Evolutionary conservation across 2,113 vertebrate species (phyloP).

Genomic region (Ameiurus melas): DNA sequence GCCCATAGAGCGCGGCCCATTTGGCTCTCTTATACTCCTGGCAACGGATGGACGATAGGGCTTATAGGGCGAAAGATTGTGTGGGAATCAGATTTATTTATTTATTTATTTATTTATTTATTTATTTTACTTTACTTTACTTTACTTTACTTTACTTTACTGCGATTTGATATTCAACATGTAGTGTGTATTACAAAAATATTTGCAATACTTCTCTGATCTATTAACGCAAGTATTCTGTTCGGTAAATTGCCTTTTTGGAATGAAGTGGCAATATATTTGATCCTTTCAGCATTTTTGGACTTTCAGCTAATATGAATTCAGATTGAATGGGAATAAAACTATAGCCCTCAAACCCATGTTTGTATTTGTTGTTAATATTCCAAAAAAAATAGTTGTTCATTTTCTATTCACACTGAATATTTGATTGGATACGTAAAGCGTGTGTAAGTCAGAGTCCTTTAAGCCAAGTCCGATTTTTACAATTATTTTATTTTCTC

Average conservation of each 20-base stretch:
- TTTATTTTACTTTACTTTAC: too few relatives aligned
- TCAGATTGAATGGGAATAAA: neutral
- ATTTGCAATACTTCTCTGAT: too few relatives aligned
- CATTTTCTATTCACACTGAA: slow-evolving; percentile 33
- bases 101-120: too few relatives aligned
- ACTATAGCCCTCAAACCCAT: neutral
- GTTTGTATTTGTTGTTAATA: neutral
- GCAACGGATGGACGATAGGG: neutral
- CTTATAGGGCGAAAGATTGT: neutral
- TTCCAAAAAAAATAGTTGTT: slow-evolving; percentile 1
- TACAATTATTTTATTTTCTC: neutral
- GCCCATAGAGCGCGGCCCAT: neutral
- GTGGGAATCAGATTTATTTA: neutral
- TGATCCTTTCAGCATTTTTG: too few relatives aligned
- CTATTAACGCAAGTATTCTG: too few relatives aligned
- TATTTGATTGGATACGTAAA: slow-evolving; percentile 12
- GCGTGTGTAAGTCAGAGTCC: neutral
- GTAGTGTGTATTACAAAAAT: too few relatives aligned
- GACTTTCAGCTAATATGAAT: neutral
- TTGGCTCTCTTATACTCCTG: neutral
- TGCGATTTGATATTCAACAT: too few relatives aligned
- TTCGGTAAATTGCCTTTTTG: too few relatives aligned
- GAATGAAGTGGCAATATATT: too few relatives aligned
- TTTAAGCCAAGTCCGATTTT: neutral
- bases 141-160: too few relatives aligned